Conservation (phyloP, 2,113 vertebrate genomes). For the Eptesicus fuscus region DNA sequence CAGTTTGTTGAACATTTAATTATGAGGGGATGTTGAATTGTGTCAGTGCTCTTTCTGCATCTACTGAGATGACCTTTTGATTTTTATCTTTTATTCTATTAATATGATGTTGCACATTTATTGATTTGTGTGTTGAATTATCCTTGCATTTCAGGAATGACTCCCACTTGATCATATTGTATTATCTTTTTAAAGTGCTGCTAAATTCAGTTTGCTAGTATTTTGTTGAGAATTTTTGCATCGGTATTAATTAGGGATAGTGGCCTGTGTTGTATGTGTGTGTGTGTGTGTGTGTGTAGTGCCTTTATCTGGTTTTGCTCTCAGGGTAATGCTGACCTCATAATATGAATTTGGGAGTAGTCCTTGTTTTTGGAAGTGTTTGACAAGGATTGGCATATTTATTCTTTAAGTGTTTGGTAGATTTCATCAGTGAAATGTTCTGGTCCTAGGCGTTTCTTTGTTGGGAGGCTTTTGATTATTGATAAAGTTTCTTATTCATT, state of each 20-base stretch:
- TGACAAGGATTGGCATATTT: not conserved
- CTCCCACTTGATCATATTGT: too few relatives aligned
- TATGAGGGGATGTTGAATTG: not conserved
- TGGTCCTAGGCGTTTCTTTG: not conserved
- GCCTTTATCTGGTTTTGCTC: too few relatives aligned
- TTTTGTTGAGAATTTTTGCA: too few relatives aligned
- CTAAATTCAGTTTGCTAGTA: too few relatives aligned
- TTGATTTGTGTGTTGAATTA: too few relatives aligned
- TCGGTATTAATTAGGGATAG: not conserved
- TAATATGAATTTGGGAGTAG: not conserved
- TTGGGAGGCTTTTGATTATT: not conserved
- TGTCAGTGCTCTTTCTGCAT: not conserved
- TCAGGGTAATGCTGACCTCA: not conserved
- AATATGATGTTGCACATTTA: too few relatives aligned
- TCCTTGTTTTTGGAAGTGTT: not conserved
- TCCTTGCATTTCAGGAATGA: too few relatives aligned
- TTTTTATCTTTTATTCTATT: not conserved
- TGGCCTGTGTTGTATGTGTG: not conserved
- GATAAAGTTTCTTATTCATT: not conserved
- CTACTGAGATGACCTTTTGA: not conserved
- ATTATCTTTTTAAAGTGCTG: too few relatives aligned
- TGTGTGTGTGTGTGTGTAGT: too few relatives aligned
- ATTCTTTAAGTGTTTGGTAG: not conserved
- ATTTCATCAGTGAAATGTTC: not conserved
- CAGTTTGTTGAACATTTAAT: not conserved